phyloP scores from a whole-genome alignment of 2,113 vertebrate genomes.

The Oriolus oriolus region DNA sequence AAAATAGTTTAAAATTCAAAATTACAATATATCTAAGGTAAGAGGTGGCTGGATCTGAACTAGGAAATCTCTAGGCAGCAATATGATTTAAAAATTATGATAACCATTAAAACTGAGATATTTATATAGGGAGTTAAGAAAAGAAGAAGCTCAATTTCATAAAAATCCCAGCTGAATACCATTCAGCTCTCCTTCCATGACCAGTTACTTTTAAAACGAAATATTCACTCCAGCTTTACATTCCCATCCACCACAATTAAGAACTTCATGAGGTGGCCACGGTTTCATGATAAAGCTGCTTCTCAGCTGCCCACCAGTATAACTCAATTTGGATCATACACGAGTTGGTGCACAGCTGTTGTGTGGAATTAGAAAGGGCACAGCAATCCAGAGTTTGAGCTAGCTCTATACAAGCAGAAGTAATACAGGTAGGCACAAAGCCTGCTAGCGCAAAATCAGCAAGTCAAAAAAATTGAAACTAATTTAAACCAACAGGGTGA shows the following conservation, averaged over 20 bases:
- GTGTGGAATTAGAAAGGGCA: not conserved
- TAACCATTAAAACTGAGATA: not conserved
- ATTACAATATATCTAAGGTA: not conserved
- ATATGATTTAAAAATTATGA: not conserved
- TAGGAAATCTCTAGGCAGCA: not conserved
- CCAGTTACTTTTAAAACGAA: not conserved
- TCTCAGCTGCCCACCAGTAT: not conserved
- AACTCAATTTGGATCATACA: not conserved
- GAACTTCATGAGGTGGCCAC: not conserved
- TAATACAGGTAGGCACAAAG: not conserved
- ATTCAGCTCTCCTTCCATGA: not conserved
- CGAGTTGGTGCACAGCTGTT: accelerated
- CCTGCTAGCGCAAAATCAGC: not conserved
- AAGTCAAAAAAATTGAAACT: not conserved
- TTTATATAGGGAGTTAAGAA: not conserved
- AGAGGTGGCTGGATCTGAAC: not conserved
- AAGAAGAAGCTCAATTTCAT: not conserved
- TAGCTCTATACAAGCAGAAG: not conserved
- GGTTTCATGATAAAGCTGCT: not conserved
- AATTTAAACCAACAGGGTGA: not conserved
- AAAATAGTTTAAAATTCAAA: not conserved
- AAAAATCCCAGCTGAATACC: not conserved
- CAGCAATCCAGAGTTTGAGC: not conserved
- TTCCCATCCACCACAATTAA: not conserved
- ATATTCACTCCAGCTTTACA: not conserved